Evolutionary conservation across 2,888 invertebrate genomes (phyloP).

Genomic region (Anodontia alba): DNA sequence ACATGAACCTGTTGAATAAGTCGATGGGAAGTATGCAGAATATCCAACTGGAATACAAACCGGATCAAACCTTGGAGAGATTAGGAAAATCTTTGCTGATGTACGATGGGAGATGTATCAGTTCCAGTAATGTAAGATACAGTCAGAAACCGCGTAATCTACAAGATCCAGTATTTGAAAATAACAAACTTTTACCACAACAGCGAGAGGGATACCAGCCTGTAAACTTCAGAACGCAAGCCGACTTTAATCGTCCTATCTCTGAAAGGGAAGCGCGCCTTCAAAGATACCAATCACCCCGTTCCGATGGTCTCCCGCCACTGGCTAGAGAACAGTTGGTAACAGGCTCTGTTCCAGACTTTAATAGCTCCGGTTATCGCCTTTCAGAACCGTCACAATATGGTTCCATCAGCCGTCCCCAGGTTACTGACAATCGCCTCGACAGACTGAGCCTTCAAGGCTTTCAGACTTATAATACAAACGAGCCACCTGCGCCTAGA

Average conservation of each 20-base stretch:
- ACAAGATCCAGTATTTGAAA: background rate
- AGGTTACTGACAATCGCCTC: constrained; percentile 35
- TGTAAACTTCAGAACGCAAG: constrained; percentile 8
- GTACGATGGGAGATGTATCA: constrained; percentile 52
- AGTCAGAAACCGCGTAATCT: constrained; percentile 19
- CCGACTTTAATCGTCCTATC: background rate
- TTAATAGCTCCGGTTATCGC: constrained; percentile 44
- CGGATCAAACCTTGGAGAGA: constrained; percentile 56
- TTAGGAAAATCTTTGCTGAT: constrained; percentile 51
- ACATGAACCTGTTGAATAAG: constrained; percentile 50
- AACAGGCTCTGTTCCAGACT: constrained; percentile 53
- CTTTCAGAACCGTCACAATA: constrained; percentile 9
- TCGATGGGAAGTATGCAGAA: constrained; percentile 61
- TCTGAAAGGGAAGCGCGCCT: constrained; percentile 18
- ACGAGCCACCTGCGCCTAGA: constrained; percentile 53
- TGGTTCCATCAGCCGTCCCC: constrained; percentile 34
- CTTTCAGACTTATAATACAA: constrained; percentile 33
- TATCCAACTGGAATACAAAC: constrained; percentile 54
- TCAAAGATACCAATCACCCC: constrained; percentile 25
- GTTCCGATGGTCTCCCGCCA: constrained; percentile 42
- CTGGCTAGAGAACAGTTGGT: constrained; percentile 30
- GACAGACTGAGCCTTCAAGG: constrained; percentile 27
- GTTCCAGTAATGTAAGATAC: constrained; percentile 41
- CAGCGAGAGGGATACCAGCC: background rate
- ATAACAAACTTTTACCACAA: background rate